These are phyloP conservation scores for Gymnothorax javanicus DNA, from an alignment of 2,797 vertebrate species.

Conservation along the genomic window DNA sequence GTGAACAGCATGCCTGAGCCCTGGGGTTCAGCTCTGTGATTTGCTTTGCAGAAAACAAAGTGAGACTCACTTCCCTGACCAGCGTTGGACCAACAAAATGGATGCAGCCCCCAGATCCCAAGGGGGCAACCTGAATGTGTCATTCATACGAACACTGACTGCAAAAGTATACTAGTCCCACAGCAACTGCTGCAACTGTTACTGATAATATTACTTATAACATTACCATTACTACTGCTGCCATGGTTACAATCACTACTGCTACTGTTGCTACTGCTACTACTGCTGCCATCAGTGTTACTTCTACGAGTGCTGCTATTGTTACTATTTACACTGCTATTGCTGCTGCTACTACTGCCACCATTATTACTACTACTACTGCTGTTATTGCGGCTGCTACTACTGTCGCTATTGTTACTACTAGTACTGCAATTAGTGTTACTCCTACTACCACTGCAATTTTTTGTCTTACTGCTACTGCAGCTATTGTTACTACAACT, in stretches of 20 bases:
- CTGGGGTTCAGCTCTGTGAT: background rate
- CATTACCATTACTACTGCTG: too few relatives aligned
- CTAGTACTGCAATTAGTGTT: too few relatives aligned
- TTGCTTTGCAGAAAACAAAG: background rate
- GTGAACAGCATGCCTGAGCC: background rate
- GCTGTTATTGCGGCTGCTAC: too few relatives aligned
- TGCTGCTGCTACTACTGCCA: too few relatives aligned
- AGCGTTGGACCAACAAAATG: background rate
- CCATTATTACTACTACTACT: too few relatives aligned
- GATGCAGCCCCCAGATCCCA: background rate
- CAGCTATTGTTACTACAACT: too few relatives aligned
- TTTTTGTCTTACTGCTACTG: too few relatives aligned
- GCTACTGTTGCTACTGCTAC: background rate
- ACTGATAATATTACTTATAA: background rate
- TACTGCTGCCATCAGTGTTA: too few relatives aligned
- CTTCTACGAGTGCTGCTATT: background rate
- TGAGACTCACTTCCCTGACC: background rate
- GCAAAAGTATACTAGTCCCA: background rate
- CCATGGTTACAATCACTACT: background rate
- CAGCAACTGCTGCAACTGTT: background rate
- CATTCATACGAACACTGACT: background rate
- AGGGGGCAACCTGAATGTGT: background rate
- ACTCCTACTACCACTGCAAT: background rate
- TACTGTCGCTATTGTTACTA: too few relatives aligned
- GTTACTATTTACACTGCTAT: too few relatives aligned